phyloP scores from a whole-genome alignment of 2,888 invertebrate genomes.

The Pomacea canaliculata region DNA sequence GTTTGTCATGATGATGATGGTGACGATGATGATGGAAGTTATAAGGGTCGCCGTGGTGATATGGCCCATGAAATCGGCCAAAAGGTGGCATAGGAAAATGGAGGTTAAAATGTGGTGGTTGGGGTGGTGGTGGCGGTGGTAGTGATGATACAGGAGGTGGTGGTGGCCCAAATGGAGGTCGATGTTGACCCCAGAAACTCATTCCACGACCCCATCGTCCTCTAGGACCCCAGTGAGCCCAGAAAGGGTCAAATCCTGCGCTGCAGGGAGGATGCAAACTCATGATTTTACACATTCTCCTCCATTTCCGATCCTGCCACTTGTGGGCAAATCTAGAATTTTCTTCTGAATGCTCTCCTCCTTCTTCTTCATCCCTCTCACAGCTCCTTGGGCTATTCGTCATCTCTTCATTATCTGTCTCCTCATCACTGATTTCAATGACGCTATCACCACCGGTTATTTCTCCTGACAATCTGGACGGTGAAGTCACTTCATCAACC shows the following conservation, averaged over 20 bases:
- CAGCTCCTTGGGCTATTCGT: background rate
- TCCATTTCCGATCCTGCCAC: too few species aligned
- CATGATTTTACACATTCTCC: too few species aligned
- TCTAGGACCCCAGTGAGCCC: too few species aligned
- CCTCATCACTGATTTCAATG: background rate
- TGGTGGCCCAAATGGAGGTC: background rate
- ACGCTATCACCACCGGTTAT: background rate
- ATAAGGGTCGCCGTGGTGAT: background rate
- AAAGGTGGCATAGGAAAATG: constrained; percentile 9
- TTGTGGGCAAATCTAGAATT: too few species aligned
- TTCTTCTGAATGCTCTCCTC: too few species aligned
- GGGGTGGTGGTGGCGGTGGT: background rate
- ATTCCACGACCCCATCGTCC: background rate
- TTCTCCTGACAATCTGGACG: background rate
- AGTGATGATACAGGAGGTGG: background rate
- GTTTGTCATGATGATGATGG: background rate
- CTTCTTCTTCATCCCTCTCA: too few species aligned
- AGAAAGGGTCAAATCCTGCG: too few species aligned
- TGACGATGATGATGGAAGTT: background rate
- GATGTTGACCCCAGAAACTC: background rate
- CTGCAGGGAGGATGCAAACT: too few species aligned
- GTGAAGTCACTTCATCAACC: too few species aligned
- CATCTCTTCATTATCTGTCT: background rate
- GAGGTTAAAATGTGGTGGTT: constrained; percentile 6
- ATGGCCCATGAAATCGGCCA: background rate